Percentiles rank a stretch among this genome's conserved stretches.
These are phyloP conservation scores for Anthopleura sola DNA, from an alignment of 64 coral and sea anemone genomes.

Conservation along the genomic window DNA sequence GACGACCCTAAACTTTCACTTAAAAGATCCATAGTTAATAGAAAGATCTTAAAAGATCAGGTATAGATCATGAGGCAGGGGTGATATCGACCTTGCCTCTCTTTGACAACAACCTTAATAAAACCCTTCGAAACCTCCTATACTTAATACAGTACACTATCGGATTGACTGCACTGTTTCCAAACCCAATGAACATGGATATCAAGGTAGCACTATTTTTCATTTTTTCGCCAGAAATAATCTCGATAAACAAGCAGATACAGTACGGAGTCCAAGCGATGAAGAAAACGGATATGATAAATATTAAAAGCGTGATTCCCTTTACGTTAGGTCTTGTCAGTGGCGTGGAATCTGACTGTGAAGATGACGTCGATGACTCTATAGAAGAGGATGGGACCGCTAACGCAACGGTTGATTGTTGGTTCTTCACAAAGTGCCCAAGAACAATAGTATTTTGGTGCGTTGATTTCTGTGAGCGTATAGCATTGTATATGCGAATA, in stretches of 20 bases:
- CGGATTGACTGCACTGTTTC: conserved; percentile 78
- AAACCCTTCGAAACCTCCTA: conserved; percentile 36
- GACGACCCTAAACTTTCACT: too few species aligned
- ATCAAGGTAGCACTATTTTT: conserved; percentile 33
- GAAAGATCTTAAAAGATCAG: too few species aligned
- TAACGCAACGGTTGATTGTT: neutral
- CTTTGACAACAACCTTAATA: neutral
- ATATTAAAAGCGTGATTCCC: conserved; percentile 35
- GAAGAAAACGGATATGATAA: conserved; percentile 54
- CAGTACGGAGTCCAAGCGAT: conserved; percentile 78
- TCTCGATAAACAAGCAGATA: conserved; percentile 57
- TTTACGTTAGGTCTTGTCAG: conserved; percentile 2
- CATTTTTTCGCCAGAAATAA: conserved; percentile 37
- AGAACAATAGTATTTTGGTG: neutral
- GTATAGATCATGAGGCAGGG: too few species aligned
- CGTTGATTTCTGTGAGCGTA: neutral
- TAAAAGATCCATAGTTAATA: too few species aligned
- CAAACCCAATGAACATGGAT: conserved; percentile 81
- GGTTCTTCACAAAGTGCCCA: neutral
- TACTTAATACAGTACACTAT: conserved; percentile 79
- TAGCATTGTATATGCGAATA: neutral
- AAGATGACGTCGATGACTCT: neutral
- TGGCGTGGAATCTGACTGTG: neutral
- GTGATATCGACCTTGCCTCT: neutral
- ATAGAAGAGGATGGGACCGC: neutral